Conservation (phyloP, 2,797 vertebrate genomes). For the Pangasius djambal region DNA sequence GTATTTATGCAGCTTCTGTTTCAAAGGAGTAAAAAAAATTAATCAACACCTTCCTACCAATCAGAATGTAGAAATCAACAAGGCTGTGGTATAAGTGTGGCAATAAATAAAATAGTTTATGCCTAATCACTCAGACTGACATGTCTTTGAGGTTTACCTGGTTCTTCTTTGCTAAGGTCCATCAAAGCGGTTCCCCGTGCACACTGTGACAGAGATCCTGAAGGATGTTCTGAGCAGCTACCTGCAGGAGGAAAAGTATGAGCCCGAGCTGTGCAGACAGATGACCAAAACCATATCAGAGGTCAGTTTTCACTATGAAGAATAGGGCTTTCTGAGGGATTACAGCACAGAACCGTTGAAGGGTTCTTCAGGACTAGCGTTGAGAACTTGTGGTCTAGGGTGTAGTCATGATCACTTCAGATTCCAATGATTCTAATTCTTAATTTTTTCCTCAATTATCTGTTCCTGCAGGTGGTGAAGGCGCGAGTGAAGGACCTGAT, state of each 20-base stretch:
- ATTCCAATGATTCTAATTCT: not conserved
- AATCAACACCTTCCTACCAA: not conserved
- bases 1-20: not conserved
- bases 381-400: not conserved
- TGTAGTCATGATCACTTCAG: not conserved
- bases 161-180: constrained; percentile 72
- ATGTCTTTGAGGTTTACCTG: not conserved
- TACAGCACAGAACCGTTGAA: not conserved
- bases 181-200: constrained; percentile 73
- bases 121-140: not conserved
- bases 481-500: constrained; percentile 83
- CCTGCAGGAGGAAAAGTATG: constrained; percentile 84
- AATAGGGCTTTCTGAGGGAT: not conserved
- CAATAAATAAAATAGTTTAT: not conserved
- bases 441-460: not conserved
- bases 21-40: not conserved
- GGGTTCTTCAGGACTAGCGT: not conserved
- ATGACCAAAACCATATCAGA: constrained; percentile 86
- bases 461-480: constrained; percentile 79
- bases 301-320: constrained; percentile 68
- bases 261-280: constrained; percentile 82
- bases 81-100: not conserved
- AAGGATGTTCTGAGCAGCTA: constrained; percentile 82
- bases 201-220: constrained; percentile 79
- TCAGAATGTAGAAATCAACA: not conserved